Evolutionary conservation across 2,113 vertebrate species (phyloP), one percentile per base, ranked within the genome.

Genomic region (Procavia capensis): DNA sequence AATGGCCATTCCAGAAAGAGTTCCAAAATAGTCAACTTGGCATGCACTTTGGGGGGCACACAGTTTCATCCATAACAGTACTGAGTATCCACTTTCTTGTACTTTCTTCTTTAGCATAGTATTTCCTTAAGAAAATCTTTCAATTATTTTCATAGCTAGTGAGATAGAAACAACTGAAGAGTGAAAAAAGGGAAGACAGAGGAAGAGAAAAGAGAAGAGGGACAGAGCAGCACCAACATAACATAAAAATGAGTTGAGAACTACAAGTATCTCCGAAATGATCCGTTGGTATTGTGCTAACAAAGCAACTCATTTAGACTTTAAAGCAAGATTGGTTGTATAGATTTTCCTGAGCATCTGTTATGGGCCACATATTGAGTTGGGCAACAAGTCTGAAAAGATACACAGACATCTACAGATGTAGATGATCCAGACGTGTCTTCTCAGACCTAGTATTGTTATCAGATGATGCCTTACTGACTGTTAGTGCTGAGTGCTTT

Each of bases 111-210:
- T 8, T 76, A 22, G 80, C 13, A 36, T 34, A 19, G 4, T 92
- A 20, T 95, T 90, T 95, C 14, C 29, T 92, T 72, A 75, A 84
- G 59, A 64, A 95, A 88, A 88, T 74, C 39, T 5, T 88, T 72
- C 74, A 0, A 20, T 74, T 79, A 54, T 0, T 47, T 36, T 90
- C 4, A 68, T 4, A 36, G n/a, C 61, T 31, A 88, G n/a, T 72
- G 22, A 43, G 34, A 76, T 3, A 47, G 41, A 50, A 50, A 57
- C 34, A 61, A 92, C 22, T 17, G 39, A 90, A 91, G 5, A 6
- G 19, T 59, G 20, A 20, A 64, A 31, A 84, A 88, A 54, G 17
- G 31, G 36, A 90, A n/a, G 50, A 89, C 5, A 90, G 22, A 85
- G n/a, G 34, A 59, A 19, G 16, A 25, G 9, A 9, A 47, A 8